These are phyloP conservation scores for Hyles euphorbiae DNA, from an alignment of 1,140 invertebrate genomes.

Conservation along the genomic window DNA sequence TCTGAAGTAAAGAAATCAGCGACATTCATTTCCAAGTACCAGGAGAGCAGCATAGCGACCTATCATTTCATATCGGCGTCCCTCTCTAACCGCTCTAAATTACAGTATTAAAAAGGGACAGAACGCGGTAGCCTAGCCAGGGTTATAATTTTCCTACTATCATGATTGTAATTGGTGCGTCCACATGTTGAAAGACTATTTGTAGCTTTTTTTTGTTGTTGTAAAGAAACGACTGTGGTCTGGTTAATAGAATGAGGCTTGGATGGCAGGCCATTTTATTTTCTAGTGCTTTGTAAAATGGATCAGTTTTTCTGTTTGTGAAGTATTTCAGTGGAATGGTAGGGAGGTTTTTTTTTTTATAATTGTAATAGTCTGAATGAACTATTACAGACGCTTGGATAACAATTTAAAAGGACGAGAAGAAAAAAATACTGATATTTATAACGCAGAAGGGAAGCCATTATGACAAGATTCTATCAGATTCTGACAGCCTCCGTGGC, in stretches of 20 bases:
- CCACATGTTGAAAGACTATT: constrained; percentile 33
- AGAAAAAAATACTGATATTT: no score
- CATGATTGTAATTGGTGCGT: constrained; percentile 43
- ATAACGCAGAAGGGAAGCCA: no score
- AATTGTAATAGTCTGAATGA: no score
- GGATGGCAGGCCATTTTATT: constrained; percentile 24
- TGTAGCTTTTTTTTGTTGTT: constrained; percentile 44
- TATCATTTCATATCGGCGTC: constrained; percentile 26
- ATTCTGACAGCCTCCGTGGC: no score
- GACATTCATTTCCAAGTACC: constrained; percentile 10
- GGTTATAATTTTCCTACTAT: constrained; percentile 45
- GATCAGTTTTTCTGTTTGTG: no score
- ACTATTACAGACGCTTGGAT: no score
- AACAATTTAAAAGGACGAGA: no score
- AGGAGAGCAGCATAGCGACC: constrained; percentile 24
- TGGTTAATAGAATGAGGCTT: constrained; percentile 12
- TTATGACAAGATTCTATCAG: no score
- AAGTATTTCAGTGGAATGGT: no score
- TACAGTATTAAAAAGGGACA: constrained; percentile 24
- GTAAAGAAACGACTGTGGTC: background rate
- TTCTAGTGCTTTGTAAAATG: background rate
- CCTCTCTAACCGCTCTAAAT: constrained; percentile 19
- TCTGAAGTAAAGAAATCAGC: background rate
- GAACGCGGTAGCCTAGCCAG: constrained; percentile 26
- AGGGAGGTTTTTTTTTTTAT: no score